Percentiles rank a stretch among this genome's conserved stretches.
phyloP scores from a whole-genome alignment of 2,797 vertebrate species.

The Telmatherina bonti region DNA sequence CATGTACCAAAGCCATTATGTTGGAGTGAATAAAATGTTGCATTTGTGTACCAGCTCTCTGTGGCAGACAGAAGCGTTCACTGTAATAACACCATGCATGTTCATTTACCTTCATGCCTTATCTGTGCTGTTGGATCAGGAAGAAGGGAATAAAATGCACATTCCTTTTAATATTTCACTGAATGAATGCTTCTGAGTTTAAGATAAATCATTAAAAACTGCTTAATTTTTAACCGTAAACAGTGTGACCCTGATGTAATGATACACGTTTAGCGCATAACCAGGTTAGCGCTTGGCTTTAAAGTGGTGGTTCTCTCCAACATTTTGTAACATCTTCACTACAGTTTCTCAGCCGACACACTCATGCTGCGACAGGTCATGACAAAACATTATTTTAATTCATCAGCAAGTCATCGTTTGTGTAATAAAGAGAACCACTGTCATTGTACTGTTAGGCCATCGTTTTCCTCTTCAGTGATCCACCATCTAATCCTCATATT shows the following conservation, averaged over 20 bases:
- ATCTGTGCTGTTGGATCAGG: neutral
- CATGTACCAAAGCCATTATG: too few species aligned
- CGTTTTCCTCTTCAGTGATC: neutral
- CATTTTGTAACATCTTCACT: neutral
- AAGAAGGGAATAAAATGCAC: neutral
- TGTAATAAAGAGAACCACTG: neutral
- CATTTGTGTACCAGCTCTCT: neutral
- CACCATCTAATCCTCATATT: conserved; percentile 53
- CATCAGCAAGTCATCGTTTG: neutral
- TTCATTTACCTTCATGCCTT: neutral
- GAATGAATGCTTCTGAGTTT: neutral
- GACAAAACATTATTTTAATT: neutral
- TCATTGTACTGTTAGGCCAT: neutral
- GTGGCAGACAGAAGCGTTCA: neutral
- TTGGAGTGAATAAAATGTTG: too few species aligned
- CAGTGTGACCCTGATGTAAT: neutral
- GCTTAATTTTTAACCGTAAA: neutral
- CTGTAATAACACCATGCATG: neutral
- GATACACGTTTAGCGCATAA: neutral
- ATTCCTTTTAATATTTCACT: neutral
- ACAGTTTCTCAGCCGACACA: neutral
- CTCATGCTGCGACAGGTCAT: neutral
- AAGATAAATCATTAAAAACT: neutral
- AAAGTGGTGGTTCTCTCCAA: neutral
- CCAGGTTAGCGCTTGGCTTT: neutral